Evolutionary conservation across 2,113 vertebrate genomes (phyloP).

Genomic region (Bubo scandiacus): DNA sequence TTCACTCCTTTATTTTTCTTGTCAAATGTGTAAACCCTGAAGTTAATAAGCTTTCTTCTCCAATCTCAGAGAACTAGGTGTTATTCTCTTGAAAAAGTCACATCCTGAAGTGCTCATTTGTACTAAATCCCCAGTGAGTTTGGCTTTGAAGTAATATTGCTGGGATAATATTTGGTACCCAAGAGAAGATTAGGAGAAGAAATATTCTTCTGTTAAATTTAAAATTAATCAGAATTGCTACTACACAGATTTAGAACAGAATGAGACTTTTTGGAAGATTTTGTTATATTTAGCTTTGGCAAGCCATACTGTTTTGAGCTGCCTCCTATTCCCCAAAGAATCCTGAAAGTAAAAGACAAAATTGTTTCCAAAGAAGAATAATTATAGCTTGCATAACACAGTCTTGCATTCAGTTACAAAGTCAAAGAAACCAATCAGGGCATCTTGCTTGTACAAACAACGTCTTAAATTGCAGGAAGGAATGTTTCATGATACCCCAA

Average conservation of each 20-base stretch:
- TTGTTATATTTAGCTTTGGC: conserved; percentile 6
- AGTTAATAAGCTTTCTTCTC: background rate
- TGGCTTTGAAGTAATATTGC: background rate
- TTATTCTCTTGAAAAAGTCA: background rate
- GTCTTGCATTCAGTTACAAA: conserved; percentile 30
- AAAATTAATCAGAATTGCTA: background rate
- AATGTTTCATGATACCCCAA: background rate
- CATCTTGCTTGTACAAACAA: conserved; percentile 9
- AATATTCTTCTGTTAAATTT: background rate
- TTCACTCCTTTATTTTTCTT: background rate
- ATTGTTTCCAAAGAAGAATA: conserved; percentile 51
- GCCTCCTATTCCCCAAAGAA: conserved; percentile 22
- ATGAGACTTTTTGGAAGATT: background rate
- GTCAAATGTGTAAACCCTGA: background rate
- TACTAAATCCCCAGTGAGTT: background rate
- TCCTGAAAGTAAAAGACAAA: conserved; percentile 45
- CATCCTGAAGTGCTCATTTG: background rate
- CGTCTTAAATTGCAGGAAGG: conserved; percentile 1
- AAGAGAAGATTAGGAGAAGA: background rate
- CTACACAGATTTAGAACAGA: background rate
- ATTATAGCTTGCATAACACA: conserved; percentile 55
- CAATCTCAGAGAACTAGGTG: background rate
- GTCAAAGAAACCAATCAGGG: conserved; percentile 30
- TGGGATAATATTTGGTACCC: background rate
- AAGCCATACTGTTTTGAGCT: conserved; percentile 17